phyloP scores from a whole-genome alignment of 2,113 vertebrate genomes.

The Gopherus flavomarginatus region DNA sequence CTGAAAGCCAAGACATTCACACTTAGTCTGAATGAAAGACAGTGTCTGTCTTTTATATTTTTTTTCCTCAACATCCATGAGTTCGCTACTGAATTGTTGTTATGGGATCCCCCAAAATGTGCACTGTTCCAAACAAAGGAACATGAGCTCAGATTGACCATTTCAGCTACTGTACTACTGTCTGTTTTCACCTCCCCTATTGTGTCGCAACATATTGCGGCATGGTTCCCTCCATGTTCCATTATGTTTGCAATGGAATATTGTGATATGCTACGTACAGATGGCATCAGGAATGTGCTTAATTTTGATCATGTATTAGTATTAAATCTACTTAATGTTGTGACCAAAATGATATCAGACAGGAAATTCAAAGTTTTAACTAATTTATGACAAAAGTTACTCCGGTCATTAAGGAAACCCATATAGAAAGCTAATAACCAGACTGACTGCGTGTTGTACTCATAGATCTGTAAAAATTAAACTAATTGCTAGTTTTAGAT shows the following conservation, averaged over 20 bases:
- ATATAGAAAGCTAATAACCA: neutral
- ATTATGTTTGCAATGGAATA: neutral
- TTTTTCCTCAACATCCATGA: neutral
- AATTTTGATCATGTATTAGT: neutral
- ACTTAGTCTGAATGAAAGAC: neutral
- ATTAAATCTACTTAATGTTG: neutral
- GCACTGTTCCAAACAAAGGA: neutral
- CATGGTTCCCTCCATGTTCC: neutral
- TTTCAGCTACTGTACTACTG: neutral
- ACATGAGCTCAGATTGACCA: neutral
- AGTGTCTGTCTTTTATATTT: neutral
- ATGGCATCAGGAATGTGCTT: fast-evolving
- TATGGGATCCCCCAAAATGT: neutral
- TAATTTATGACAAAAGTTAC: neutral
- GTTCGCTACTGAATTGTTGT: neutral
- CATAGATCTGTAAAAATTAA: neutral
- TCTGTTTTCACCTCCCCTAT: neutral
- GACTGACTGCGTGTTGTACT: neutral
- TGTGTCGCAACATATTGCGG: neutral
- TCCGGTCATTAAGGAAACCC: neutral
- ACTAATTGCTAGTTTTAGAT: neutral
- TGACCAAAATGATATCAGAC: neutral
- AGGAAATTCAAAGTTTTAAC: neutral
- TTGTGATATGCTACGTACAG: neutral
- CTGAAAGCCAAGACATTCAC: neutral